A percentile compares a stretch with the other conserved stretches of the same genome.
Evolutionary conservation across 2,888 invertebrate species (phyloP).

Genomic region (Julus scandinavius): DNA sequence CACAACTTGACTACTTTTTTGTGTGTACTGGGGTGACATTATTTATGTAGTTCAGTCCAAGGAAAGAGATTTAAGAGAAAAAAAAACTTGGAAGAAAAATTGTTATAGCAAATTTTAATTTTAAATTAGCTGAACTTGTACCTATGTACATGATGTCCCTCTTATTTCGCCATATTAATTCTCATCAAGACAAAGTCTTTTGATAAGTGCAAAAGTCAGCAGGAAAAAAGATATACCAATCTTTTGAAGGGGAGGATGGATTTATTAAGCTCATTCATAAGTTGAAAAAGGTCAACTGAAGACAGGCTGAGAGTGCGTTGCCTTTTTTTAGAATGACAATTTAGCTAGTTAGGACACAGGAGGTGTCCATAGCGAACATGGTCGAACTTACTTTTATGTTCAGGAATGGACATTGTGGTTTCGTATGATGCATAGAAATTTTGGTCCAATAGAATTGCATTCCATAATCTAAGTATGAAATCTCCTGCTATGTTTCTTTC

Average conservation of each 20-base stretch:
- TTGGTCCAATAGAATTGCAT: background rate
- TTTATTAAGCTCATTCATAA: slow-evolving; percentile 9
- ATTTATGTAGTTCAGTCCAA: background rate
- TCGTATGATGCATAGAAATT: background rate
- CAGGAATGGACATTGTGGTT: background rate
- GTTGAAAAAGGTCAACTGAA: background rate
- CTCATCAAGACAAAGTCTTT: background rate
- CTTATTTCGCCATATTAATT: background rate
- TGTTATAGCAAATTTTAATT: background rate
- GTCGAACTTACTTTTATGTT: background rate
- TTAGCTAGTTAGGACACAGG: background rate
- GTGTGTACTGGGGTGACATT: background rate
- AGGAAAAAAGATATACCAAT: background rate
- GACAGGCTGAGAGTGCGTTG: background rate
- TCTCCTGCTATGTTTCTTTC: background rate
- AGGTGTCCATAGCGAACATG: background rate
- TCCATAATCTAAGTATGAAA: background rate
- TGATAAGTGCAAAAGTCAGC: background rate
- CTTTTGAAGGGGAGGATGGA: slow-evolving; percentile 1
- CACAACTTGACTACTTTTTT: background rate
- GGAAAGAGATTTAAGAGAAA: no score
- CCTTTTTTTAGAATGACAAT: background rate
- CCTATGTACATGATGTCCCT: background rate
- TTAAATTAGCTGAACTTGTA: slow-evolving; percentile 3
- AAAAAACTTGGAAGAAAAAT: no score